Evolutionary conservation across 1,140 invertebrate species (phyloP).

Genomic region (Drosophila punjabiensis): DNA sequence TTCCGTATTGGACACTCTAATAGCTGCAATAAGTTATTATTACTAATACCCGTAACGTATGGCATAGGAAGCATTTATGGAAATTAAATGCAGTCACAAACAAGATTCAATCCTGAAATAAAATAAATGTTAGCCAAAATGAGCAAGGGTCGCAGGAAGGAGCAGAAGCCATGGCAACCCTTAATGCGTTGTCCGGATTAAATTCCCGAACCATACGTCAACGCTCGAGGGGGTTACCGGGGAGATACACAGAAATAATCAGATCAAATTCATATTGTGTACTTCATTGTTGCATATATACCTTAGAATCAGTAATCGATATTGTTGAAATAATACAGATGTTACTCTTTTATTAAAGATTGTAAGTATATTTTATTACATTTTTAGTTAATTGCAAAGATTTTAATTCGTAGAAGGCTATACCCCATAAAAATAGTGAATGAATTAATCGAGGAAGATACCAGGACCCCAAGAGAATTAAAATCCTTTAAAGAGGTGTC

Average conservation of each 20-base stretch:
- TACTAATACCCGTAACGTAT: constrained; percentile 13
- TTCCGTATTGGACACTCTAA: constrained; percentile 11
- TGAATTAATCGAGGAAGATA: no score
- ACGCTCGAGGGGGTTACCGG: constrained; percentile 17
- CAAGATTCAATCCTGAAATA: constrained; percentile 22
- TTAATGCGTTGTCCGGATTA: constrained; percentile 69
- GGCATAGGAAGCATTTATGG: constrained; percentile 28
- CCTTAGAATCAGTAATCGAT: not conserved
- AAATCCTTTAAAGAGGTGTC: not conserved
- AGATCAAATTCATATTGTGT: not conserved
- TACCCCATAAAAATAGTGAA: not conserved
- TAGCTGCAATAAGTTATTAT: constrained; percentile 26
- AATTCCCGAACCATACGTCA: constrained; percentile 64
- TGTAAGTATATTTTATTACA: not conserved
- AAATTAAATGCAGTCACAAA: constrained; percentile 31
- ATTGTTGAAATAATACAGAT: not conserved
- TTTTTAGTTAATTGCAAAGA: not conserved
- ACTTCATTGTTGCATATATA: not conserved
- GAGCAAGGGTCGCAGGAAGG: constrained; percentile 15
- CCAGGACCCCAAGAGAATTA: not conserved
- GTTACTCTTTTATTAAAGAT: not conserved
- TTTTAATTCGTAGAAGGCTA: not conserved
- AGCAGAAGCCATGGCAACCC: constrained; percentile 49
- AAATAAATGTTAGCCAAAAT: constrained; percentile 51
- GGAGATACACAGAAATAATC: constrained; percentile 12